Percentiles rank a stretch among this genome's conserved stretches.
Evolutionary conservation across 2,888 invertebrate species (phyloP).

Genomic region (Lordiphosa fenestrarum): DNA sequence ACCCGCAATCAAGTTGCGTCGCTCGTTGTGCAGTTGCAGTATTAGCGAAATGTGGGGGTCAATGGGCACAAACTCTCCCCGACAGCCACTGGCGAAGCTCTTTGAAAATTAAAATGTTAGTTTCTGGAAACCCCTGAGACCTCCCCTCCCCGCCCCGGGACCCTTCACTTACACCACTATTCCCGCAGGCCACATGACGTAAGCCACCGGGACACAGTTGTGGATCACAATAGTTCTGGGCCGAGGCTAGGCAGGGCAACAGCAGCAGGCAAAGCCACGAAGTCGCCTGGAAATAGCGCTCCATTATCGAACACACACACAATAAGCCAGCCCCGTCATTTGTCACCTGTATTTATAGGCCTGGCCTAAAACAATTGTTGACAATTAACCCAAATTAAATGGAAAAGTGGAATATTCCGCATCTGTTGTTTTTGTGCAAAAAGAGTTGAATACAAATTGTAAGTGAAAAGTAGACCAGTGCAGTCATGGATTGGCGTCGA

Average conservation of each 20-base stretch:
- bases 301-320: too few relatives aligned
- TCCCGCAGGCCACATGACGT: conserved; percentile 51
- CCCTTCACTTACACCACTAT: conserved; percentile 48
- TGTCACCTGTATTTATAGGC: too few relatives aligned
- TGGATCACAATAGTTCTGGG: conserved; percentile 55
- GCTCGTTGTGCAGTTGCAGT: conserved; percentile 57
- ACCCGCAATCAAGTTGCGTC: conserved; percentile 58
- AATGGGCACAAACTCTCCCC: conserved; percentile 45
- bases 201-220: conserved; percentile 39
- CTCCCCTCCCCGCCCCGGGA: too few relatives aligned
- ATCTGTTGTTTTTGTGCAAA: too few relatives aligned
- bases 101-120: conserved; percentile 3
- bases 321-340: too few relatives aligned
- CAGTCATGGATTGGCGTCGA: too few relatives aligned
- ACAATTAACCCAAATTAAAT: too few relatives aligned
- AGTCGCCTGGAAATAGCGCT: too few relatives aligned
- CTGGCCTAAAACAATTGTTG: too few relatives aligned
- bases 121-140: neutral
- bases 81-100: conserved; percentile 53
- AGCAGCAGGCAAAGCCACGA: neutral
- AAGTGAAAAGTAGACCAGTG: too few relatives aligned
- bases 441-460: too few relatives aligned
- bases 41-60: conserved; percentile 39
- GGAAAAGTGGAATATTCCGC: too few relatives aligned
- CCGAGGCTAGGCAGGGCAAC: neutral